phyloP scores from a whole-genome alignment of 2,888 invertebrate genomes.

The Sylvicola cinctus region DNA sequence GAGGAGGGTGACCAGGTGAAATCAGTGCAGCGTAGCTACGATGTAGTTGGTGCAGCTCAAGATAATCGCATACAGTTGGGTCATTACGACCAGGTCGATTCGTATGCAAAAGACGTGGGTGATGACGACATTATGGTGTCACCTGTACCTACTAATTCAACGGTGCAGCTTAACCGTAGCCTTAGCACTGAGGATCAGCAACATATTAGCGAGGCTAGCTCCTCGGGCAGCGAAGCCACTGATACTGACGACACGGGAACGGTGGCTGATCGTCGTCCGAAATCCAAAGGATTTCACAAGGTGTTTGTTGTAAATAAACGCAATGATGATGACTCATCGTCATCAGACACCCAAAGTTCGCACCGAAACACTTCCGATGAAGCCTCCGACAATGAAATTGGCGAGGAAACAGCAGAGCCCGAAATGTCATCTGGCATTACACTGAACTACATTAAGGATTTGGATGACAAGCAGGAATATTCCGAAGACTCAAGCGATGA shows the following conservation, averaged over 20 bases:
- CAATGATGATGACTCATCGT: constrained; percentile 25
- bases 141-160: not conserved
- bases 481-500: constrained; percentile 1
- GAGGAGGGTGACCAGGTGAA: constrained; percentile 7
- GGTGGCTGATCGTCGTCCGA: constrained; percentile 30
- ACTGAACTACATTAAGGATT: constrained; percentile 19
- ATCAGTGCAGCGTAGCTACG: constrained; percentile 17
- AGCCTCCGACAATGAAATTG: constrained; percentile 41
- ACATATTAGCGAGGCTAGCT: constrained; percentile 8
- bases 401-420: constrained; percentile 25
- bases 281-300: constrained; percentile 34
- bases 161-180: constrained; percentile 10
- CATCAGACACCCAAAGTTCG: constrained; percentile 35
- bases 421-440: constrained; percentile 19
- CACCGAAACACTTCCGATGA: constrained; percentile 31
- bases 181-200: constrained; percentile 28
- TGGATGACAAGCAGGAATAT: constrained; percentile 10
- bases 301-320: constrained; percentile 45
- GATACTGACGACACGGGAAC: constrained; percentile 34
- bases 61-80: constrained; percentile 1
- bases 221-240: constrained; percentile 19
- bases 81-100: not conserved
- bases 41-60: constrained; percentile 14
- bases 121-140: constrained; percentile 6
- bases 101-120: constrained; percentile 7